These are phyloP conservation scores for Phocoena sinus DNA, from an alignment of 2,113 vertebrate genomes.

Conservation along the genomic window DNA sequence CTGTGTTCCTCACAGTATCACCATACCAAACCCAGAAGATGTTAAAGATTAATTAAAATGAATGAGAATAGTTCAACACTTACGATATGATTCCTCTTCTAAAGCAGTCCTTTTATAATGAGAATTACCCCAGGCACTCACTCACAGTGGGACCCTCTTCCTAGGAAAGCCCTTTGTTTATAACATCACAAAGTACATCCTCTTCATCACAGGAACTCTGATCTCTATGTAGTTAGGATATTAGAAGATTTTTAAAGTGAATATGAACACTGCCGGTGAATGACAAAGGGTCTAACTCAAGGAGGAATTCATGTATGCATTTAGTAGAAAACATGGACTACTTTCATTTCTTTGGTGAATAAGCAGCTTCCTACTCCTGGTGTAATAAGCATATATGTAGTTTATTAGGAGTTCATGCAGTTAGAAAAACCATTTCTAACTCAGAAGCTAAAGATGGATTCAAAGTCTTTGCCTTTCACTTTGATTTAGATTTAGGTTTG, in stretches of 20 bases:
- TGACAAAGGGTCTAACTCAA: background rate
- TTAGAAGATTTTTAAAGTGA: background rate
- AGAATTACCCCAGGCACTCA: background rate
- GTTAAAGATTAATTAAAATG: background rate
- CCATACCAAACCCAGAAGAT: background rate
- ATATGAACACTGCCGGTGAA: accelerated
- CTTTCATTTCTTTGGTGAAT: background rate
- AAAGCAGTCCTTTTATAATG: background rate
- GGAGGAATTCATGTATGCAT: background rate
- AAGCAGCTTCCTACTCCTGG: background rate
- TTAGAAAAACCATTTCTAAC: background rate
- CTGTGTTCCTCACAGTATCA: background rate
- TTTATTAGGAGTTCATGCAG: background rate
- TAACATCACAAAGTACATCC: background rate
- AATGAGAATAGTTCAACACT: background rate
- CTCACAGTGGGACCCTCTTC: background rate
- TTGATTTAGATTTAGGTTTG: background rate
- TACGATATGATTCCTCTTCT: background rate
- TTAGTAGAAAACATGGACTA: background rate
- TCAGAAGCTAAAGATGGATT: background rate
- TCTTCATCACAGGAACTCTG: background rate
- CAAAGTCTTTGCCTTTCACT: background rate
- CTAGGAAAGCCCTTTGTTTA: background rate
- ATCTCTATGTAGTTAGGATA: background rate
- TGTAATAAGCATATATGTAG: accelerated